Percentiles rank a stretch among this genome's conserved stretches.
Conservation (phyloP, 2,113 vertebrate genomes). For the Machaerirhynchus nigripectus region DNA sequence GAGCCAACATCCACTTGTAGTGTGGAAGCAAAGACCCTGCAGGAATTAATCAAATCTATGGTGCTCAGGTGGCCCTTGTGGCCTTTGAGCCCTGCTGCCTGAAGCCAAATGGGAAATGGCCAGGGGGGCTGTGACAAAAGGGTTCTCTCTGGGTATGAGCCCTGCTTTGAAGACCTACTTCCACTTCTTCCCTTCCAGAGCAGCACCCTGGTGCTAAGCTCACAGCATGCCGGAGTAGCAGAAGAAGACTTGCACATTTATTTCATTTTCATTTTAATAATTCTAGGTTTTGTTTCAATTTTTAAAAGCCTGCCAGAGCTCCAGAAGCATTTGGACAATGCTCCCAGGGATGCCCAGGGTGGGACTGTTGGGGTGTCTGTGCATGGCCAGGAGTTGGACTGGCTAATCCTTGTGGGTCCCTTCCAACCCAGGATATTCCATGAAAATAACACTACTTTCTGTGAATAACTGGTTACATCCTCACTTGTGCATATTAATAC, state of each 20-base stretch:
- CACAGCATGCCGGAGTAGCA: neutral
- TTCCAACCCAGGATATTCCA: neutral
- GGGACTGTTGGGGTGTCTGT: neutral
- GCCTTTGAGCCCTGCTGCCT: neutral
- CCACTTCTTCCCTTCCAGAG: neutral
- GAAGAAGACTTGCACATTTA: neutral
- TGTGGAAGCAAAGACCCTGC: neutral
- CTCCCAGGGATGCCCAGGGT: neutral
- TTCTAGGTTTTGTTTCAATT: neutral
- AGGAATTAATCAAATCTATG: neutral
- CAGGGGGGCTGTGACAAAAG: neutral
- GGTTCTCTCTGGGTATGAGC: neutral
- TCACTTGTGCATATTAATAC: neutral
- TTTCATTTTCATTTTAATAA: neutral
- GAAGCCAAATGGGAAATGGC: neutral
- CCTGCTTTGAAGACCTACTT: neutral
- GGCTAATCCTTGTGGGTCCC: neutral
- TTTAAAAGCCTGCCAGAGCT: neutral
- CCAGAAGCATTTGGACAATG: neutral
- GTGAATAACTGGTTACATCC: neutral
- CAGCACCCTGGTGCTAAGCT: neutral
- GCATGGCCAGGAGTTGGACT: neutral
- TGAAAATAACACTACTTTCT: neutral
- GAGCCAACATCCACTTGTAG: neutral
- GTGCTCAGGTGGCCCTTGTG: neutral